These are phyloP conservation scores for Herpetotheres cachinnans DNA, from an alignment of 2,113 vertebrate species.

Conservation along the genomic window DNA sequence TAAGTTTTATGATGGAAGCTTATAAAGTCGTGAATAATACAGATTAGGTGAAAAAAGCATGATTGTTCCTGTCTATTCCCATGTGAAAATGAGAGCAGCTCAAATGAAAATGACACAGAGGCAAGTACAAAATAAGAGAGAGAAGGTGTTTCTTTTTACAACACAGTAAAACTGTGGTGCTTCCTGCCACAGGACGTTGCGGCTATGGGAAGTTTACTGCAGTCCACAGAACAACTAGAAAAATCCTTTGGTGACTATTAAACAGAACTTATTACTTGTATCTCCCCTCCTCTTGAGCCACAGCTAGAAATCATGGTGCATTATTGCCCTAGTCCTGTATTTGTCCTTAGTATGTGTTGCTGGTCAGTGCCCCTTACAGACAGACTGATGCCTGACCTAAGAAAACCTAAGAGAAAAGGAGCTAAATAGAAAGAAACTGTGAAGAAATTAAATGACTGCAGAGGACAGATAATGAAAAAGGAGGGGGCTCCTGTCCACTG, in stretches of 20 bases:
- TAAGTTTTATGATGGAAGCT: not conserved
- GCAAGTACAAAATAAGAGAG: not conserved
- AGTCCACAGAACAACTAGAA: not conserved
- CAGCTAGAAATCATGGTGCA: not conserved
- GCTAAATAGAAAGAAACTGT: not conserved
- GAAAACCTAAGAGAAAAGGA: not conserved
- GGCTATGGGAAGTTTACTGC: not conserved
- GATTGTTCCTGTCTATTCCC: not conserved
- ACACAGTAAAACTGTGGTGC: not conserved
- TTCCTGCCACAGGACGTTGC: accelerated
- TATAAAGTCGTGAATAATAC: not conserved
- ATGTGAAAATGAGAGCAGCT: not conserved
- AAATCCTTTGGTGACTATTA: not conserved
- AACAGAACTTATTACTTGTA: not conserved
- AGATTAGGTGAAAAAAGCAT: not conserved
- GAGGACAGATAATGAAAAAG: not conserved
- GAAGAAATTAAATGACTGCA: not conserved
- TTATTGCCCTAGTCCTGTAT: not conserved
- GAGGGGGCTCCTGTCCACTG: not conserved
- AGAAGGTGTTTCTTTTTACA: not conserved
- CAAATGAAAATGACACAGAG: not conserved
- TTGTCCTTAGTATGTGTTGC: not conserved
- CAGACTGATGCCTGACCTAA: not conserved
- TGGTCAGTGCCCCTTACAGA: not conserved
- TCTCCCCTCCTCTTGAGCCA: not conserved